Conservation (phyloP, 2,797 vertebrate species). For the Craterocephalus amniculus region DNA sequence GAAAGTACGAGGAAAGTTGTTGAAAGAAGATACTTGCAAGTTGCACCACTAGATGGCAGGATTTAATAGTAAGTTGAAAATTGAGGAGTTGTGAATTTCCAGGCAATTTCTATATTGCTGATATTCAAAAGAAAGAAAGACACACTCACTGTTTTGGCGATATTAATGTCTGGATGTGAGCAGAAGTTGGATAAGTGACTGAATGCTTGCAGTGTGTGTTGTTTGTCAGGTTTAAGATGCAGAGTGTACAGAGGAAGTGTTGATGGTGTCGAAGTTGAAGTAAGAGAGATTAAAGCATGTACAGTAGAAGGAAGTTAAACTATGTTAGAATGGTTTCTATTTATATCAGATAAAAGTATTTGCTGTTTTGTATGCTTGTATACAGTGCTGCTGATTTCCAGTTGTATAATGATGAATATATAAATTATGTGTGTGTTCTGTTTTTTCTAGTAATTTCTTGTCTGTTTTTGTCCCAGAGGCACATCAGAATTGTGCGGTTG, state of each 20-base stretch:
- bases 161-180: neutral
- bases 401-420: neutral
- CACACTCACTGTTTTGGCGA: constrained; percentile 2
- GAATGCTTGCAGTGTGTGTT: constrained; percentile 3
- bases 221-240: constrained; percentile 12
- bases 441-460: neutral
- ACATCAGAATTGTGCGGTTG: constrained; percentile 32
- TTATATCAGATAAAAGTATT: constrained; percentile 31
- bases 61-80: constrained; percentile 30
- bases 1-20: constrained; percentile 8
- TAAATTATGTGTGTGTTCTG: constrained; percentile 2
- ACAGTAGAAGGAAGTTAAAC: constrained; percentile 5
- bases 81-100: neutral
- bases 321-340: constrained; percentile 17
- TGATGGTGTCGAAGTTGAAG: constrained; percentile 1
- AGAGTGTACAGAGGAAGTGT: constrained; percentile 25
- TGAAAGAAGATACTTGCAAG: constrained; percentile 13
- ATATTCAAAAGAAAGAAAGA: constrained; percentile 28
- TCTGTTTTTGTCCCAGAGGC: constrained; percentile 15
- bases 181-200: neutral
- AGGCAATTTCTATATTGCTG: constrained; percentile 11
- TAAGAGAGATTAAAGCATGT: neutral
- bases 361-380: neutral
- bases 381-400: constrained; percentile 1
- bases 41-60: constrained; percentile 69